Percentiles rank a stretch among this genome's conserved stretches.
These are phyloP conservation scores for Gambusia holbrooki DNA, from an alignment of 2,113 vertebrate genomes.

Conservation along the genomic window DNA sequence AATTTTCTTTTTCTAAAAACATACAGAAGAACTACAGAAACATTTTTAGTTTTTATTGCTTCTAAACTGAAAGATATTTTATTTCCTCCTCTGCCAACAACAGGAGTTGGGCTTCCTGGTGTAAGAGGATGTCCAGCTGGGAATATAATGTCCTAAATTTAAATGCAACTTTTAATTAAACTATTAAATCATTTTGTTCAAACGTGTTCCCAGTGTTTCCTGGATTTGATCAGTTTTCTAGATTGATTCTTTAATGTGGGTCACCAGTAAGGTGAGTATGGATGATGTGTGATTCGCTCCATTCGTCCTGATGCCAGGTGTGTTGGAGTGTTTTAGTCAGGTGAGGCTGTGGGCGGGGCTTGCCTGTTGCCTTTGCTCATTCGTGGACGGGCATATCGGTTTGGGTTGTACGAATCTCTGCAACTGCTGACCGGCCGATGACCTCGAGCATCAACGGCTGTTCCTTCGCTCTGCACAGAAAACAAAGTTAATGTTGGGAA, in stretches of 20 bases:
- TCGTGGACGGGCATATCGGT: slow-evolving; percentile 72
- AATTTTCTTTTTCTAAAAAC: no score
- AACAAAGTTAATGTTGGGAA: no score
- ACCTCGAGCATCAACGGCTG: slow-evolving; percentile 35
- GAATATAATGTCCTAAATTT: neutral
- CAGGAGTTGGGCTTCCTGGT: no score
- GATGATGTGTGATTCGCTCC: neutral
- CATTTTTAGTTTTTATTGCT: no score
- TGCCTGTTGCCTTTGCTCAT: slow-evolving; percentile 62
- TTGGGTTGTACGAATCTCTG: slow-evolving; percentile 42
- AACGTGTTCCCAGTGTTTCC: neutral
- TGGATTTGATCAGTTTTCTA: neutral
- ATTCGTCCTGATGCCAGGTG: neutral
- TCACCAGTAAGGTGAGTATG: no score
- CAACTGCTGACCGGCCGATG: slow-evolving; percentile 77
- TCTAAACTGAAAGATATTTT: no score
- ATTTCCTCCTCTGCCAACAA: no score
- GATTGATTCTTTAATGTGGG: no score
- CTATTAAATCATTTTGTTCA: neutral
- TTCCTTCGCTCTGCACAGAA: neutral
- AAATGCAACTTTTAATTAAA: neutral
- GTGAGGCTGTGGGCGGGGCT: neutral
- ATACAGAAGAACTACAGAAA: no score
- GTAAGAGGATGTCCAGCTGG: neutral
- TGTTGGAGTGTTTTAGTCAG: neutral